Evolutionary conservation across 2,888 invertebrate species (phyloP).

Genomic region (Patella caerulea): DNA sequence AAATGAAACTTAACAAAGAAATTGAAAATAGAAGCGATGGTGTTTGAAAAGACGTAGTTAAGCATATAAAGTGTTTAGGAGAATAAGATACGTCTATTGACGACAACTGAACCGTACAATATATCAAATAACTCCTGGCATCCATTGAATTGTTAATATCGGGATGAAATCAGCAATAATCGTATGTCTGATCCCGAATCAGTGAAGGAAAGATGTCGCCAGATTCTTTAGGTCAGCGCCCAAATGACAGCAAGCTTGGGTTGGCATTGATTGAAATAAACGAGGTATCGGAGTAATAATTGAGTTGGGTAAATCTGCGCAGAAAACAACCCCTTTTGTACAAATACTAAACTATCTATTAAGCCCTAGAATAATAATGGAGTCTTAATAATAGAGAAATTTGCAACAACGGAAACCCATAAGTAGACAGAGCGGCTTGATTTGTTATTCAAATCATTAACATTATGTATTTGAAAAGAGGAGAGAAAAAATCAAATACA

Average conservation of each 20-base stretch:
- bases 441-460: too few species aligned
- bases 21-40: not conserved
- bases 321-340: too few species aligned
- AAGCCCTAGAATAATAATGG: too few species aligned
- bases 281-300: too few species aligned
- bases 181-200: slow-evolving; percentile 5
- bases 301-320: too few species aligned
- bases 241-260: not conserved
- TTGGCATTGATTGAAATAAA: too few species aligned
- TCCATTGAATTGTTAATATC: slow-evolving; percentile 1
- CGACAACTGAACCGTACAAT: not conserved
- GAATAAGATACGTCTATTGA: not conserved
- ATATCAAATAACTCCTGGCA: slow-evolving; percentile 3
- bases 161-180: slow-evolving; percentile 4
- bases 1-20: not conserved
- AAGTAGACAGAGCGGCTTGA: too few species aligned
- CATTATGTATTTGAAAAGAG: too few species aligned
- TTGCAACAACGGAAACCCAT: too few species aligned
- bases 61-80: slow-evolving; percentile 5
- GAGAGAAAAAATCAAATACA: too few species aligned
- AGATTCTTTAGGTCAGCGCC: not conserved
- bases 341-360: too few species aligned
- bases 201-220: slow-evolving; percentile 4
- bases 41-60: not conserved
- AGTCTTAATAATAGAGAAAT: too few species aligned